These are phyloP conservation scores for Epinephelus lanceolatus DNA, from an alignment of 2,113 vertebrate genomes.

Conservation along the genomic window DNA sequence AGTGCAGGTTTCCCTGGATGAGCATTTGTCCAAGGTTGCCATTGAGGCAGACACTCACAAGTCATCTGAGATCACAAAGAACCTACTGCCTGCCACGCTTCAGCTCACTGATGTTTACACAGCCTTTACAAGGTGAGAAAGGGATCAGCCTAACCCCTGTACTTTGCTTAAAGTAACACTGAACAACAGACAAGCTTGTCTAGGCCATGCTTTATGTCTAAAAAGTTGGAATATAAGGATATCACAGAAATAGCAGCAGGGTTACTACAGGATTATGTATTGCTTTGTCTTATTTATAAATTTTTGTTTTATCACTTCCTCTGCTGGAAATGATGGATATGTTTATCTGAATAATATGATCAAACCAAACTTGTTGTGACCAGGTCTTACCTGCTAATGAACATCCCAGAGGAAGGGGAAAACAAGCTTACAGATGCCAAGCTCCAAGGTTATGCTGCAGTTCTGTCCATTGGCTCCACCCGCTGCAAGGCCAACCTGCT, in stretches of 20 bases:
- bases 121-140: conserved; percentile 90
- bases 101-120: conserved; percentile 96
- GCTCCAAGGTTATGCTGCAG: conserved; percentile 93
- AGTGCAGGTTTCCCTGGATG: conserved; percentile 97
- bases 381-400: conserved; percentile 95
- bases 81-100: conserved; percentile 93
- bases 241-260: not conserved
- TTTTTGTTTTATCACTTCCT: not conserved
- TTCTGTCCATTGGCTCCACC: conserved; percentile 93
- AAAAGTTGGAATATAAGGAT: not conserved
- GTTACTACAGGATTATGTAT: not conserved
- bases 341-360: not conserved
- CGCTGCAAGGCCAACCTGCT: conserved; percentile 94
- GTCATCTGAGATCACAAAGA: conserved; percentile 95
- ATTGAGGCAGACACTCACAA: conserved; percentile 92
- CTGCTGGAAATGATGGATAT: not conserved
- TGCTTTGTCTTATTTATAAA: not conserved
- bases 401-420: conserved; percentile 93
- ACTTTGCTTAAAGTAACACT: not conserved
- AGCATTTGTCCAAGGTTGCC: conserved; percentile 95
- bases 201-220: not conserved
- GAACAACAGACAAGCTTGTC: not conserved
- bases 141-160: not conserved
- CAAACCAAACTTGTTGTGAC: conserved; percentile 23
- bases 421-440: conserved; percentile 90